Evolutionary conservation across 2,797 vertebrate species (phyloP), one percentile per base, ranked within the genome.

Genomic region (Loriculus beryllinus): DNA sequence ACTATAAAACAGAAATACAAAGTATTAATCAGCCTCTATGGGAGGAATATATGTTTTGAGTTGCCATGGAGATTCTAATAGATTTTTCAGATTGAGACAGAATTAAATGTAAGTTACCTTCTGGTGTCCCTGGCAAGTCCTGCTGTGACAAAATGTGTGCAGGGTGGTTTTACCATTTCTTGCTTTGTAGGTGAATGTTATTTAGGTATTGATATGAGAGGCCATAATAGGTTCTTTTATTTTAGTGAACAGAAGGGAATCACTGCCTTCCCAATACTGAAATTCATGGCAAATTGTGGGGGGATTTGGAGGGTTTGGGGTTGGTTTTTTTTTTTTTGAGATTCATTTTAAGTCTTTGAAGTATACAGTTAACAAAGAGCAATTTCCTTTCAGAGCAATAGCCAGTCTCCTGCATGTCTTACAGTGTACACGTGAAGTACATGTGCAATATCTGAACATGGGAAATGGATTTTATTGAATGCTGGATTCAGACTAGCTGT

Each of bases 51-150:
- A 29, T 75, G 57, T 49, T 82, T 87, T 78, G 57, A 62, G 80
- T 94, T 96, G 52, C 94, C 42, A 71, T 96, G 91, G 94, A 81
- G 87, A 76, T 89, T 84, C 90, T 87, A 91, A 77, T 89, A 74
- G 56, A 60, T 74, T 70, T 65, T 77, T 33, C 52, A 93, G 84
- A 75, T 63, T n/a, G 69, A 96, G 64, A n/a, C 16, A 65, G 39
- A 92, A 75, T 89, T 89, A 77, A 90, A 74, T 90, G 11, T 60
- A 91, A 86, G 84, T 94, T 91, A 94, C 76, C 52, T 92, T 91
- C 85, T 93, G 85, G 72, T 94, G 76, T 95, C 95, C 91, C 88
- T 95, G 86, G 47, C 85, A 90, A 75, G 65, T 75, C 57, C 25
- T 85, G 1, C 42, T 74, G 56, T 82, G 76, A 68, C 60, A 91